These are phyloP conservation scores for Sebastiscus albofasciatus DNA, from an alignment of 2,797 vertebrate species.

Conservation along the genomic window DNA sequence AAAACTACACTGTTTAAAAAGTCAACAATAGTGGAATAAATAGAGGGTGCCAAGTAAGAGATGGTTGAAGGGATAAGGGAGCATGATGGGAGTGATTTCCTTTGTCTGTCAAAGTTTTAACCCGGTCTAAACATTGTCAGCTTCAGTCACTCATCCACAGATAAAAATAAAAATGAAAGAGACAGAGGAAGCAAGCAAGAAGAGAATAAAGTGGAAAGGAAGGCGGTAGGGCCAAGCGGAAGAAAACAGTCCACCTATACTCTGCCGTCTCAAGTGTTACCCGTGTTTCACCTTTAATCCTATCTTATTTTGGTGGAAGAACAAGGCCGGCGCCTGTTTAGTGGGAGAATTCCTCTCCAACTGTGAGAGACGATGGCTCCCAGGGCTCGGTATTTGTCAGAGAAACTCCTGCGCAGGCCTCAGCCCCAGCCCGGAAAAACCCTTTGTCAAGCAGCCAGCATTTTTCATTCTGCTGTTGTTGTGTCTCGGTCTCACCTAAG, in stretches of 20 bases:
- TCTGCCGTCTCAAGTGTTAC: constrained; percentile 37
- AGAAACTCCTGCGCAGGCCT: constrained; percentile 55
- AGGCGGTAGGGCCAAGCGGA: constrained; percentile 16
- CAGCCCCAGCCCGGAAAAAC: constrained; percentile 59
- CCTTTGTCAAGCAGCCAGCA: constrained; percentile 69
- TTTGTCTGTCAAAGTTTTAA: constrained; percentile 46
- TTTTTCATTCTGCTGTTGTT: constrained; percentile 75
- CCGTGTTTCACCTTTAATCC: constrained; percentile 55
- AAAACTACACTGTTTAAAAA: neutral
- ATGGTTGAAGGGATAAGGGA: neutral
- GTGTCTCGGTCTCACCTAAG: constrained; percentile 78
- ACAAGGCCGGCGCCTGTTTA: constrained; percentile 40
- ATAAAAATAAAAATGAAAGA: constrained; percentile 50
- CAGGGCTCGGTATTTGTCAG: constrained; percentile 67
- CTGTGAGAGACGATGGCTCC: constrained; percentile 50
- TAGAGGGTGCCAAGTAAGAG: neutral
- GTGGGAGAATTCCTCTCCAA: constrained; percentile 53
- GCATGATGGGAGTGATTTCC: constrained; percentile 28
- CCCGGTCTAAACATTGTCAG: constrained; percentile 37
- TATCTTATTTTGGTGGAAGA: constrained; percentile 42
- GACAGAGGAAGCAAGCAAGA: constrained; percentile 22
- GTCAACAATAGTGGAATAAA: neutral
- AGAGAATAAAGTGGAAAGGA: constrained; percentile 19
- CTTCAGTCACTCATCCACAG: constrained; percentile 45
- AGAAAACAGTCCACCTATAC: constrained; percentile 15